These are phyloP conservation scores for Bombylius discolor DNA, from an alignment of 2,888 invertebrate genomes.

Conservation along the genomic window DNA sequence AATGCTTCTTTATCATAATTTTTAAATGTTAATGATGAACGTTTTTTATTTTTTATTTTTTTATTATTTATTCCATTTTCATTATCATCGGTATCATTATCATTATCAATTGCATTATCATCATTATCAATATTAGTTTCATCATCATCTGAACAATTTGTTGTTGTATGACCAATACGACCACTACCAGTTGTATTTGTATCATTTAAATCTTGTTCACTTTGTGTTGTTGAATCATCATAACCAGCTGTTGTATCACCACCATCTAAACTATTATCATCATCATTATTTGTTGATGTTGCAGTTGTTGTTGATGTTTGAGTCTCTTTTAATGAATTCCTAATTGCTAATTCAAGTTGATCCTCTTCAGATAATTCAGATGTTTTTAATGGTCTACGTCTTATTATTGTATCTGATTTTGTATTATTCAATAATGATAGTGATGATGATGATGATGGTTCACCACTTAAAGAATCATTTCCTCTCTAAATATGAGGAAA, in stretches of 20 bases:
- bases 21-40: not conserved
- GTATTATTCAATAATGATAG: not conserved
- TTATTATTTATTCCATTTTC: conserved; percentile 8
- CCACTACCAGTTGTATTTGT: not conserved
- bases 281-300: not conserved
- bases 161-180: conserved; percentile 8
- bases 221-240: not conserved
- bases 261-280: not conserved
- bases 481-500: not conserved
- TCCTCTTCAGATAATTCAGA: conserved; percentile 31
- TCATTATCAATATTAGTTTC: conserved; percentile 5
- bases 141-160: not conserved
- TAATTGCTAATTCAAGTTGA: conserved; percentile 32
- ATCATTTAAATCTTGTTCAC: not conserved
- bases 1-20: not conserved
- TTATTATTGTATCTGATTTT: not conserved
- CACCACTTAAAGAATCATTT: not conserved
- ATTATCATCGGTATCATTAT: conserved; percentile 5
- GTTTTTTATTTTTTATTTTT: not conserved
- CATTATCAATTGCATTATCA: conserved; percentile 8
- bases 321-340: conserved; percentile 33
- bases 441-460: not conserved
- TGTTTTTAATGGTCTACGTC: not conserved
- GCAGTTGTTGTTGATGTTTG: not conserved
- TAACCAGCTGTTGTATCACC: conserved; percentile 1